Base-by-base conservation (phyloP, 2,113 vertebrate species). In the Hippolais icterina region DNA sequence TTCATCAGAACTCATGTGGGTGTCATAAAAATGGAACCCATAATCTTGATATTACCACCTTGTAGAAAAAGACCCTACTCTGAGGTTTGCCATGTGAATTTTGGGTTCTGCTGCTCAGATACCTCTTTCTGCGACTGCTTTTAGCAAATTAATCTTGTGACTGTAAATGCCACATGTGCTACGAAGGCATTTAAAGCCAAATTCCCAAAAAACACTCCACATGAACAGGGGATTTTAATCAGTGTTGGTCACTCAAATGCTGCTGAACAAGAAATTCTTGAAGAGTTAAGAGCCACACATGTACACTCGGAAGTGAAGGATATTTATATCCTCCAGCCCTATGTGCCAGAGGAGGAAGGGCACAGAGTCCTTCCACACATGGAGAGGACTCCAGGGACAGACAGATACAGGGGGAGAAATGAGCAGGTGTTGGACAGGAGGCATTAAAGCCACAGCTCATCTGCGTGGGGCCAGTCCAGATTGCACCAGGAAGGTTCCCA, bases 391-490 rank as follows among this genome's bases (percentile, higher is more conserved):
- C 59, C 42, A 39, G 1, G 15, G 59, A 20, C 17, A 23, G 50
- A 29, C 35, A 77, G 42, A 66, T 5, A 21, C 17, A 14, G 10
- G 19, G 12, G 44, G 27, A 28, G 33, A 3, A 52, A 28, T 6
- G 5, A 12, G 44, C 60, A 78, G 56, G 7, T 35, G 41, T 20
- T n/a, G 81, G 74, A 25, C 14, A 9, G 77, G 41, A 83, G 72
- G 44, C 18, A 21, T 25, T 44, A 44, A 37, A 10, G 61, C 17
- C 2, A 1, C 72, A 6, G 15, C 31, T 87, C 4, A 3, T 31
- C 54, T 78, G 44, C 1, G 0, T 0, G 4, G 29, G 3, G 28
- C 35, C 0, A 0, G 42, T 35, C 15, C 21, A 3, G 10, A 17
- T 9, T 47, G 33, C 35, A 20, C 28, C 0, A 0, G n/a, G 37